Percentiles rank a stretch among this genome's conserved stretches.
Conservation (phyloP, 2,113 vertebrate genomes). For the Anthoscopus minutus region DNA sequence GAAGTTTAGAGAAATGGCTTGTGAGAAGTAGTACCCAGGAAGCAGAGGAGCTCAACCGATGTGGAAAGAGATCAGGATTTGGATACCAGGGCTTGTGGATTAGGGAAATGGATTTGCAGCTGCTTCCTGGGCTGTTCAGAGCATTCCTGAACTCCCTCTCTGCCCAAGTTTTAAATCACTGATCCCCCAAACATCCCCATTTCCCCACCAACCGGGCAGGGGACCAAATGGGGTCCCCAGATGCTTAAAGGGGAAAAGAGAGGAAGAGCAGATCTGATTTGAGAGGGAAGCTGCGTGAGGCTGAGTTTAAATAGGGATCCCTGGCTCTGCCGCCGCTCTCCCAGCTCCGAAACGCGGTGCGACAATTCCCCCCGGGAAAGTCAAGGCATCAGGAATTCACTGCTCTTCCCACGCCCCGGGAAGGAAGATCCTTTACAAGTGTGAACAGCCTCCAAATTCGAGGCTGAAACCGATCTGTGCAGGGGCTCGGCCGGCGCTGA, state of each 20-base stretch:
- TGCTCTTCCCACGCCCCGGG: fast-evolving
- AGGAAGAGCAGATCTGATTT: background rate
- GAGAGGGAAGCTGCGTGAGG: background rate
- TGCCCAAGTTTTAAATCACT: background rate
- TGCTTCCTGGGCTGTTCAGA: background rate
- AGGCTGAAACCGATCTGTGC: background rate
- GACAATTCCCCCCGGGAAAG: background rate
- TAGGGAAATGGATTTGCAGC: background rate
- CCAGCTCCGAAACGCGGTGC: background rate
- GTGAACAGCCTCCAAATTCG: background rate
- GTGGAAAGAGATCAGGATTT: background rate
- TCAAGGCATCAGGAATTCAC: background rate
- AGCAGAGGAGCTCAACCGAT: background rate
- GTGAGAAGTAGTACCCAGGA: background rate
- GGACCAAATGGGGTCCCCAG: background rate
- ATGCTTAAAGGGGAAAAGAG: background rate
- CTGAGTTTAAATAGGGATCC: background rate
- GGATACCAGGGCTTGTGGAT: background rate
- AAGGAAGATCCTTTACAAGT: background rate
- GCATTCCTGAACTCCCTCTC: background rate
- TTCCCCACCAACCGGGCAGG: fast-evolving
- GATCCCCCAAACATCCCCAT: background rate
- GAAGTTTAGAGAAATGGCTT: background rate
- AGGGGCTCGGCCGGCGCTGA: no score
- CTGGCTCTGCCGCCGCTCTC: background rate